These are phyloP conservation scores for Dynastes grantii DNA, from an alignment of 2,888 invertebrate genomes.

Conservation along the genomic window DNA sequence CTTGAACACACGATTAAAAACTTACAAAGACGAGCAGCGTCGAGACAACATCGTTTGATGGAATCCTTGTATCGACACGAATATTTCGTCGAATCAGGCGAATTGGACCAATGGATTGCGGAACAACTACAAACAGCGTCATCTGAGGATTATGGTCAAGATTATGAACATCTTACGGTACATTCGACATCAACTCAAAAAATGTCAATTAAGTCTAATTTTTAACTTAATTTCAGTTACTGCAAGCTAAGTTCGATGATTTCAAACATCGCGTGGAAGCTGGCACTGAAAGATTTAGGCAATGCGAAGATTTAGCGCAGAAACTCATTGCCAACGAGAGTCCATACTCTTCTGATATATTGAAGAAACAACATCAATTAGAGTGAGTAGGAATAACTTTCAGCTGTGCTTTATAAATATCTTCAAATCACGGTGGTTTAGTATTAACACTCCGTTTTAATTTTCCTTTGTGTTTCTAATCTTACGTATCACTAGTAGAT, in stretches of 20 bases:
- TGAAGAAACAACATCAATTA: conserved; percentile 88
- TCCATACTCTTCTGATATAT: conserved; percentile 88
- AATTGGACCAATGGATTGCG: conserved; percentile 93
- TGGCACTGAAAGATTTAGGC: conserved; percentile 91
- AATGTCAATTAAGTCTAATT: not conserved
- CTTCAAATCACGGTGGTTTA: conserved; percentile 39
- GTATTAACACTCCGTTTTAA: conserved; percentile 35
- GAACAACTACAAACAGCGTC: conserved; percentile 92
- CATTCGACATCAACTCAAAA: conserved; percentile 39
- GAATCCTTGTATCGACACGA: conserved; percentile 92
- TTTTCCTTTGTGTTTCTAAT: conserved; percentile 5
- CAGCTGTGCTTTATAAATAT: not conserved
- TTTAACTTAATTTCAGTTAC: conserved; percentile 71
- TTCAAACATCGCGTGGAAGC: conserved; percentile 92
- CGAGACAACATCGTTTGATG: conserved; percentile 88
- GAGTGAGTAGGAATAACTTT: conserved; percentile 75
- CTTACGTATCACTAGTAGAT: conserved; percentile 33
- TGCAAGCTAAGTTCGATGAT: conserved; percentile 94
- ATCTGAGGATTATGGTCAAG: conserved; percentile 95
- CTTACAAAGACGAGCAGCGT: conserved; percentile 85
- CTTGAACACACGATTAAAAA: conserved; percentile 86
- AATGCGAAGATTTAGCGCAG: conserved; percentile 91
- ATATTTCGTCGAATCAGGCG: conserved; percentile 91
- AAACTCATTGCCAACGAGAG: conserved; percentile 90
- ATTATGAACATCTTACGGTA: conserved; percentile 91